These are phyloP conservation scores for Pipra filicauda DNA, from an alignment of 2,113 vertebrate species.

Conservation along the genomic window DNA sequence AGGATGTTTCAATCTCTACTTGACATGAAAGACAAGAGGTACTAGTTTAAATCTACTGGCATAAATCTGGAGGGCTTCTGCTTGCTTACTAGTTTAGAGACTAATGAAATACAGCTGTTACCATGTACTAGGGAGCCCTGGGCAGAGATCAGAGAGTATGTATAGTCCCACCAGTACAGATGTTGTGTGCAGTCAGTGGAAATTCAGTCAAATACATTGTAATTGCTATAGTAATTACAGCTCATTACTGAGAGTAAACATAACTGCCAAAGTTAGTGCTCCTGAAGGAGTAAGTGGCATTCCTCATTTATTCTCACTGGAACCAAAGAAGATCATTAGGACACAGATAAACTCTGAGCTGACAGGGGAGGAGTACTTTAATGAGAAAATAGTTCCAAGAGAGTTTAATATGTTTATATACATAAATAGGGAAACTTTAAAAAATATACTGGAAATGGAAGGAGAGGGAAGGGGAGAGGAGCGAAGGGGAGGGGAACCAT, in stretches of 20 bases:
- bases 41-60: not conserved
- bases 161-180: slow-evolving; percentile 52
- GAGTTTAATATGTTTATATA: not conserved
- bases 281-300: slow-evolving; percentile 31
- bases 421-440: not conserved
- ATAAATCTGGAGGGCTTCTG: not conserved
- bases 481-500: not conserved
- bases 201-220: slow-evolving; percentile 66
- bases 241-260: slow-evolving; percentile 69
- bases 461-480: not conserved
- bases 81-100: slow-evolving; percentile 27
- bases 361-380: not conserved
- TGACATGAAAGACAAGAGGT: not conserved
- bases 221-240: slow-evolving; percentile 73
- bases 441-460: not conserved
- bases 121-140: slow-evolving; percentile 19
- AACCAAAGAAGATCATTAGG: slow-evolving; percentile 5
- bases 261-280: slow-evolving; percentile 15
- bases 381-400: not conserved
- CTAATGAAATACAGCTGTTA: slow-evolving; percentile 55
- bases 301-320: not conserved
- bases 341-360: not conserved
- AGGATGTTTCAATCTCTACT: not conserved
- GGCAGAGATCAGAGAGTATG: slow-evolving; percentile 44
- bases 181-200: slow-evolving; percentile 64